Evolutionary conservation across 2,888 invertebrate genomes (phyloP).

Genomic region (Nezara viridula): DNA sequence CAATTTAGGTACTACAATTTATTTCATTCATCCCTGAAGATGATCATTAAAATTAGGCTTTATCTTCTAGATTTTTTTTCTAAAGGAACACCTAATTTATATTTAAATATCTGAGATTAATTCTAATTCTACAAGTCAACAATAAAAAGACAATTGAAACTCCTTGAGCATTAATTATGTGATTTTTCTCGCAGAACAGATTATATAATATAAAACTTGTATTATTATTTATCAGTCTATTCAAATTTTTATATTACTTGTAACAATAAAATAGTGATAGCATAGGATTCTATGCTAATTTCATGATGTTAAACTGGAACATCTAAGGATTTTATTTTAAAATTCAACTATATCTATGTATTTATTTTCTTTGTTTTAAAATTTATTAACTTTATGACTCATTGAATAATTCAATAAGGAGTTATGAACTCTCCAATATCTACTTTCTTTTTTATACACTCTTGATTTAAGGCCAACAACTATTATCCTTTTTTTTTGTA

Average conservation of each 20-base stretch:
- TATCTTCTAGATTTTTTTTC: too few relatives aligned
- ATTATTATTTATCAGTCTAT: background rate
- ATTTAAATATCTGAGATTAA: too few relatives aligned
- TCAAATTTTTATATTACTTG: background rate
- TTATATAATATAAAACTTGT: background rate
- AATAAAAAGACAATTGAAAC: background rate
- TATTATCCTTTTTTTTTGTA: conserved; percentile 65
- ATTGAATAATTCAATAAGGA: background rate
- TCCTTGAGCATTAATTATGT: background rate
- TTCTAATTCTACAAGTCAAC: background rate
- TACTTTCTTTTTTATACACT: too few relatives aligned
- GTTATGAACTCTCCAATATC: background rate
- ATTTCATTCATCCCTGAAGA: too few relatives aligned
- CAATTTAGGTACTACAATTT: too few relatives aligned
- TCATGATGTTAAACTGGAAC: background rate
- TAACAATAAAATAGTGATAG: background rate
- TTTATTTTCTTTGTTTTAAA: background rate
- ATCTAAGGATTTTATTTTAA: background rate
- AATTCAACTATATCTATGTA: background rate
- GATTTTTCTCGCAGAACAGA: background rate
- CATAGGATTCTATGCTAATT: background rate
- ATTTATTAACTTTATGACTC: background rate
- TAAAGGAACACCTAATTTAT: too few relatives aligned
- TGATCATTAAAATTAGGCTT: background rate
- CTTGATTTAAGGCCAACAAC: background rate